Base-by-base conservation (phyloP, 2,888 invertebrate genomes). In the Gari tellinella region DNA sequence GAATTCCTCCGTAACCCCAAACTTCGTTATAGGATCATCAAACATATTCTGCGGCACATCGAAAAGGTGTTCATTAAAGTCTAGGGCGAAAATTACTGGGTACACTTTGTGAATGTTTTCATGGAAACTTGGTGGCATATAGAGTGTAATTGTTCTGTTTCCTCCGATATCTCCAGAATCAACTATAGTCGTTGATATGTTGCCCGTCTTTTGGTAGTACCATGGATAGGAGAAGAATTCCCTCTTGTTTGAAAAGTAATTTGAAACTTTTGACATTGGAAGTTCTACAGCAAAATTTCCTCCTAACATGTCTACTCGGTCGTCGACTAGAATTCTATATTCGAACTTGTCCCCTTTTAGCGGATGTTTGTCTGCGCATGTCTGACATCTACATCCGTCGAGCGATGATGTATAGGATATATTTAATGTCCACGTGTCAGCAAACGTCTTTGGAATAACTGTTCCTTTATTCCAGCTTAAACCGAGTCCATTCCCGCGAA, bases 111-210 rank as follows among this genome's bases (percentile, higher is more conserved):
- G 61, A 7, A 38, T 17, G 25, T 65, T 72, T 62, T 72, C 72
- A 15, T 56, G 5, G 52, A 65, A 72, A 52, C 70, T 70, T 38
- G 70, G 70, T n/a, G 70, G 70, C 31, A 31, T 48, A 31, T 64
- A 70, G 1, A 64, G 8, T 1, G 21, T 5, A 38, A 70, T 41
- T 21, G 31, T 26, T 14, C 64, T 56, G 3, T 38, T 14, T 23
- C 25, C 21, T 0, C 64, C 70, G 14, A 70, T 52, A 17, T 58
- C 19, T 4, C 4, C 10, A 31, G 31, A 31, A 4, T 10, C 31
- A 7, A 31, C 31, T 31, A 10, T 31, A 31, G 31, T 31, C 31
- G 31, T 31, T 31, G 31, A 31, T 7, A 31, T 31, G 31, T 31
- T 31, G 5, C 31, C 31, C 10, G 31, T 31, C 31, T 31, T 31